Base-by-base conservation (phyloP, 2,888 invertebrate species). In the Zelleria hepariella region DNA sequence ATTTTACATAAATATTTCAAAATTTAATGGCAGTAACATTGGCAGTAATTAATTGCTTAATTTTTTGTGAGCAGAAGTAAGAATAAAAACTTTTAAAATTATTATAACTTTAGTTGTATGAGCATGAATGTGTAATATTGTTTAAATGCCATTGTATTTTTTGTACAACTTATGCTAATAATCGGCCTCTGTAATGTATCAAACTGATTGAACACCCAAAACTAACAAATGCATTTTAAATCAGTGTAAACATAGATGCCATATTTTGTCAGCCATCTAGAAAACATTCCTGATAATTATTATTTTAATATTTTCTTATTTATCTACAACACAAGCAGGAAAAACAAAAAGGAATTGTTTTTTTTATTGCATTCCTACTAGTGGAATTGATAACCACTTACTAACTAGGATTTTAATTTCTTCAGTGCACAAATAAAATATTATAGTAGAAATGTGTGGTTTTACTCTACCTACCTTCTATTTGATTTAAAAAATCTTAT, bases 401-500 rank as follows among this genome's bases (percentile, higher is more conserved):
- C 4, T 15, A 2, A 15, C 32, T 5, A 42, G 32, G 15, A n/a
- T n/a, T 63, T 58, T 65, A 59, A 61, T 62, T 69, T 72, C 67
- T 71, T 71, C 65, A 69, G 66, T 75, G 76, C 82, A 81, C 83
- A 73, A 84, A 78, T 80, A 80, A 79, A 80, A 77, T 67, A 70
- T 70, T 26, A 26, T 73, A 83, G 77, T 79, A 78, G 78, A 80
- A 77, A 67, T 70, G 70, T 49, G 49, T 60, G 23, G 23, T 57
- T 55, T 58, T 53, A 42, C 59, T 58, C 53, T 52, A 59, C 10
- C 24, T 26, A 23, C 15, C 4, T 3, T 32, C 15, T 10, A 42
- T n/a, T n/a, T n/a, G n/a, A n/a, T n/a, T n/a, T n/a, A n/a, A n/a
- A n/a, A n/a, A n/a, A n/a, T n/a, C n/a, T n/a, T n/a, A n/a, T n/a